These are phyloP conservation scores for Choristoneura rosaceana DNA, from an alignment of 2,888 invertebrate genomes.

Conservation along the genomic window DNA sequence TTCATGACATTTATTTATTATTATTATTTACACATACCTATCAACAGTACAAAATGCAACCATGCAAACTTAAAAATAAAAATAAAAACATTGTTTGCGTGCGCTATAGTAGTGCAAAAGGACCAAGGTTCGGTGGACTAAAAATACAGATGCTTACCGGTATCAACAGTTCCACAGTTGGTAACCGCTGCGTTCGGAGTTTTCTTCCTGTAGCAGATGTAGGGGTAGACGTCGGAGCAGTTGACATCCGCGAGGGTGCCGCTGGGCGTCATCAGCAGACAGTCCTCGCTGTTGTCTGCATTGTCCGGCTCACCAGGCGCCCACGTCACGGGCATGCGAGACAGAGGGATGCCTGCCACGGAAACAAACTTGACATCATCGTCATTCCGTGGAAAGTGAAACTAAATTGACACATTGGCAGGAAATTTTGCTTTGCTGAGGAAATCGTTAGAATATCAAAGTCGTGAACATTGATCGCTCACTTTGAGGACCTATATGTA, in stretches of 20 bases:
- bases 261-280: conserved; percentile 37
- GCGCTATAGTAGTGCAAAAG: no score
- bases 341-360: conserved; percentile 41
- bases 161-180: conserved; percentile 46
- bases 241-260: conserved; percentile 44
- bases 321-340: conserved; percentile 44
- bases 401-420: not conserved
- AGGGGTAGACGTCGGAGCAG: conserved; percentile 44
- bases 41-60: no score
- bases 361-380: not conserved
- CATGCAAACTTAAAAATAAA: no score
- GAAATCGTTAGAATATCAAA: no score
- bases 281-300: conserved; percentile 37
- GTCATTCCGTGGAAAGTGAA: no score
- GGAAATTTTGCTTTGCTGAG: not conserved
- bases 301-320: conserved; percentile 45
- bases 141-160: conserved; percentile 36
- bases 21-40: no score
- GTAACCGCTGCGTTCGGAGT: conserved; percentile 20
- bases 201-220: conserved; percentile 45
- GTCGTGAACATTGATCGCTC: no score
- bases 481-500: no score
- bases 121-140: not conserved
- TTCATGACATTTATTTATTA: no score
- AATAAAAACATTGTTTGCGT: no score